Conservation (phyloP, 1,140 invertebrate genomes). For the Tachypleus tridentatus region DNA sequence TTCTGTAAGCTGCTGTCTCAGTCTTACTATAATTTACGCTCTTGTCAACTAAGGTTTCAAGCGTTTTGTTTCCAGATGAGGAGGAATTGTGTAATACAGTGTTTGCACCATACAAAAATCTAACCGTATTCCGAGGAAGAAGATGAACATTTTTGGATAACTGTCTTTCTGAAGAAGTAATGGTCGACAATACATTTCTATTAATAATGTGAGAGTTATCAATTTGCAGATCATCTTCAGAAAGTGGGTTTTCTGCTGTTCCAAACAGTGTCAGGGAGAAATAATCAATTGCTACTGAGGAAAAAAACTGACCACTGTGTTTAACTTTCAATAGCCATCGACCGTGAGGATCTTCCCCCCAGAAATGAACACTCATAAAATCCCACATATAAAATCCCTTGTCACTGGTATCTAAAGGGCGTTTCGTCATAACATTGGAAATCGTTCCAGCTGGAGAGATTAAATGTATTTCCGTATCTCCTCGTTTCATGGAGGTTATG, state of each 20-base stretch:
- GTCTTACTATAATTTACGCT: too few species aligned
- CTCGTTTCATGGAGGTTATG: conserved; percentile 52
- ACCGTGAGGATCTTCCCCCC: conserved; percentile 72
- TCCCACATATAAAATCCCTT: conserved; percentile 68
- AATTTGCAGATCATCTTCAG: too few species aligned
- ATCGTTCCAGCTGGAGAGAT: conserved; percentile 56
- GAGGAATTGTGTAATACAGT: too few species aligned
- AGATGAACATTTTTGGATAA: too few species aligned
- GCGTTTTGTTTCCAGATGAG: too few species aligned
- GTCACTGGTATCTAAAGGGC: conserved; percentile 52
- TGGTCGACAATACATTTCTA: too few species aligned
- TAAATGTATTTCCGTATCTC: conserved; percentile 53
- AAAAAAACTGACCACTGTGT: neutral
- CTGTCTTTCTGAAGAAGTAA: too few species aligned
- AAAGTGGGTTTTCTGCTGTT: neutral
- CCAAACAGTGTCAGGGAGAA: conserved; percentile 1
- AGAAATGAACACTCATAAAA: conserved; percentile 79
- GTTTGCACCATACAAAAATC: too few species aligned
- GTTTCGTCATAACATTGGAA: conserved; percentile 51
- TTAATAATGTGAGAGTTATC: too few species aligned
- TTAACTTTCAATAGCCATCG: conserved; percentile 44
- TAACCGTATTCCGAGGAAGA: too few species aligned
- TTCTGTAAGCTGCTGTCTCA: too few species aligned
- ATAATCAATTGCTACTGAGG: neutral
- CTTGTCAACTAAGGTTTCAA: too few species aligned